Evolutionary conservation across 2,113 vertebrate genomes (phyloP).

Genomic region (Cathartes aura): DNA sequence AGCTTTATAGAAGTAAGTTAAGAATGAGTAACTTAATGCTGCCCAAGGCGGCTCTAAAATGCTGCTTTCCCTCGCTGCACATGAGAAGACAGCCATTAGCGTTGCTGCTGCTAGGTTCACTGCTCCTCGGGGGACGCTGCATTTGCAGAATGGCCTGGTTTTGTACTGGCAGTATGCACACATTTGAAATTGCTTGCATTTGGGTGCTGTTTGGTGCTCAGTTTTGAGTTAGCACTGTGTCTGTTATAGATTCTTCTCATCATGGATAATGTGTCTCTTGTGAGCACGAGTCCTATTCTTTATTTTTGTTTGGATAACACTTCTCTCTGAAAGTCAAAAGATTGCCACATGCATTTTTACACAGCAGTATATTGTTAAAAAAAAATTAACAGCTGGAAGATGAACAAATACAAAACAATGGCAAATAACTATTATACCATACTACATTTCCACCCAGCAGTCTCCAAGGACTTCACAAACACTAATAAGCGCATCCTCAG

Average conservation of each 20-base stretch:
- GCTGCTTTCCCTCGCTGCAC: constrained; percentile 26
- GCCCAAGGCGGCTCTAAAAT: constrained; percentile 60
- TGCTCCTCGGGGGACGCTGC: constrained; percentile 42
- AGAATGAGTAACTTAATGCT: constrained; percentile 52
- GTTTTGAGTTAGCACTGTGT: constrained; percentile 55
- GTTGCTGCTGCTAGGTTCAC: constrained; percentile 54
- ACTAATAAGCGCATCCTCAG: not conserved
- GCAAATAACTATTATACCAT: not conserved
- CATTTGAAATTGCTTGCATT: constrained; percentile 52
- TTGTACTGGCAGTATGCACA: constrained; percentile 34
- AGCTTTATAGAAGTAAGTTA: constrained; percentile 49
- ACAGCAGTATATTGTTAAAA: not conserved
- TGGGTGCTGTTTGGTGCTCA: constrained; percentile 37
- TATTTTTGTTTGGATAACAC: constrained; percentile 58
- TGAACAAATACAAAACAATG: not conserved
- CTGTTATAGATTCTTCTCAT: constrained; percentile 64
- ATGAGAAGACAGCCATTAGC: constrained; percentile 64
- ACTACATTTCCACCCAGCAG: not conserved
- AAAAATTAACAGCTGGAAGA: constrained; percentile 10
- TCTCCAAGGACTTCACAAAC: constrained; percentile 4
- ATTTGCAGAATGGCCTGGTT: constrained; percentile 52
- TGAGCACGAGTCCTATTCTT: constrained; percentile 24
- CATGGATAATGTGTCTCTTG: constrained; percentile 19
- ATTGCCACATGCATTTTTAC: constrained; percentile 7
- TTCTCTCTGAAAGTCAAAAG: not conserved